A percentile compares a stretch with the other conserved stretches of the same genome.
Evolutionary conservation across 53 echinoderm and acorn worm genomes (phyloP).

Genomic region (Paracentrotus lividus): DNA sequence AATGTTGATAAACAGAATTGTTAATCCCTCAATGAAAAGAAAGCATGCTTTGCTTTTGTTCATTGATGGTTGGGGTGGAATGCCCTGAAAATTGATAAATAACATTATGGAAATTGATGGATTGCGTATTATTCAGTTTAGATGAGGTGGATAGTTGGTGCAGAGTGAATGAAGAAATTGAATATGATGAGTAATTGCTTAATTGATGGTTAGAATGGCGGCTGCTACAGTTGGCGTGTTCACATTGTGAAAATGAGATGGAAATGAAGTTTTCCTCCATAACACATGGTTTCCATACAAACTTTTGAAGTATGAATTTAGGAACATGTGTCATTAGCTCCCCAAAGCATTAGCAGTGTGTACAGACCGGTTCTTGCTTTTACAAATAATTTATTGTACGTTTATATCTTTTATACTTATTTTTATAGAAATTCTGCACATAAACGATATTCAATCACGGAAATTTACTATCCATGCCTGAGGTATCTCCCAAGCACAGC

Average conservation of each 20-base stretch:
- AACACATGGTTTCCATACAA: neutral
- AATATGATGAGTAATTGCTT: constrained; percentile 33
- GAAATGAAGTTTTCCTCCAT: neutral
- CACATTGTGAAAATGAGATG: neutral
- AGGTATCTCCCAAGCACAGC: neutral
- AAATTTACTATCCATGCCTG: neutral
- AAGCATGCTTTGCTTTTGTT: constrained; percentile 25
- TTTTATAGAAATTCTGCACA: neutral
- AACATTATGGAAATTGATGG: constrained; percentile 7
- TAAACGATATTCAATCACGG: neutral
- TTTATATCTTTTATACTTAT: neutral
- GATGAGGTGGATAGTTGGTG: neutral
- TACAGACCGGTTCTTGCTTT: neutral
- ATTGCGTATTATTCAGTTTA: neutral
- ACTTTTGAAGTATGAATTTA: neutral
- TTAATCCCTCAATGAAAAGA: constrained; percentile 36
- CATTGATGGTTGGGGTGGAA: neutral
- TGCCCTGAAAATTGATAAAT: constrained; percentile 31
- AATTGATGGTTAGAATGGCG: constrained; percentile 21
- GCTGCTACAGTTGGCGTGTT: neutral
- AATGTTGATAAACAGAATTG: constrained; percentile 55
- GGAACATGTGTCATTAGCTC: neutral
- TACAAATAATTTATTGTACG: neutral
- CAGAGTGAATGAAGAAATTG: neutral
- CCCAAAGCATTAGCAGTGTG: too few relatives aligned